A percentile compares a stretch with the other conserved stretches of the same genome.
Evolutionary conservation across 2,113 vertebrate genomes (phyloP).

Genomic region (Ibidorhyncha struthersii): DNA sequence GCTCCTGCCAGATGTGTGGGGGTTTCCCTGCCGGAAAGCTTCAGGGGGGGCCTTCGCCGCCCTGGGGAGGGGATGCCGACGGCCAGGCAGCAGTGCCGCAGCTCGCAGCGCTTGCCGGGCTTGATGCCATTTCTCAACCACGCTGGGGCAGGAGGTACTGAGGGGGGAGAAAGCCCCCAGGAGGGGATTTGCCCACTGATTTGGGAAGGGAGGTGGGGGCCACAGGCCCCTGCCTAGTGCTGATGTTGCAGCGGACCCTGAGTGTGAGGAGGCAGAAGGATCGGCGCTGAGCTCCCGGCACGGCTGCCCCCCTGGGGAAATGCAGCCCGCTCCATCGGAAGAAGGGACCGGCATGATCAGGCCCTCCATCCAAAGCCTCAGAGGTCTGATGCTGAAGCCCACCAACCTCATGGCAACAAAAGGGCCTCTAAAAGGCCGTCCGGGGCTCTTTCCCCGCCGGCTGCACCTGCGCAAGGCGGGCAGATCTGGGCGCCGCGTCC

Average conservation of each 20-base stretch:
- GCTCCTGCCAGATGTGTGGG: background rate
- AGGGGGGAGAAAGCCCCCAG: background rate
- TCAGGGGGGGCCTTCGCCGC: accelerated
- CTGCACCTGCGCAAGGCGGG: background rate
- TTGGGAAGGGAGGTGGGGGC: background rate
- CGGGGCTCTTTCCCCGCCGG: accelerated
- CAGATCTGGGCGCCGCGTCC: accelerated
- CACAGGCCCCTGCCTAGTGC: background rate
- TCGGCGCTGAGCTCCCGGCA: accelerated
- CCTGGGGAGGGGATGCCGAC: background rate
- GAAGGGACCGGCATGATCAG: background rate
- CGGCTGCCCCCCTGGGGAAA: background rate
- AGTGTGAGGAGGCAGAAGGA: background rate
- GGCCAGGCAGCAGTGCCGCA: accelerated
- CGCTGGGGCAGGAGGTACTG: accelerated
- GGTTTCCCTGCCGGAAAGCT: background rate
- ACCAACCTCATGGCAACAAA: background rate
- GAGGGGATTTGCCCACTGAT: background rate
- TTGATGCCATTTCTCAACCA: background rate
- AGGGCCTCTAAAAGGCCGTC: accelerated
- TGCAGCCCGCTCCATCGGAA: accelerated
- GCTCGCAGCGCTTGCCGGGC: accelerated
- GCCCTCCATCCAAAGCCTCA: background rate
- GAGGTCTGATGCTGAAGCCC: background rate
- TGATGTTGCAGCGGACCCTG: too few species aligned